Base-by-base conservation (phyloP, 2,113 vertebrate species). In the Periophthalmus modestus region DNA sequence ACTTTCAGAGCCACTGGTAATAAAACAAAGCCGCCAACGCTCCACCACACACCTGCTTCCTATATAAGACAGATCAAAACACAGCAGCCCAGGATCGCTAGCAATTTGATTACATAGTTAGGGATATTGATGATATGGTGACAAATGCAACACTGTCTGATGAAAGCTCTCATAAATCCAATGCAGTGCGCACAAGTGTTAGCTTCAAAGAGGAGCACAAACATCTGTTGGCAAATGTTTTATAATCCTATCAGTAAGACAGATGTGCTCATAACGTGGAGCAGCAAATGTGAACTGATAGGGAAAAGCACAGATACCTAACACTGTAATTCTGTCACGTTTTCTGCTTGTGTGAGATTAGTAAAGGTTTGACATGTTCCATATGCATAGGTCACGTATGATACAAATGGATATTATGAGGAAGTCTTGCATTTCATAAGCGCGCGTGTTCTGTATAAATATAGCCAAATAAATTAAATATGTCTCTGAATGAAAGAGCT, bases 201-300 rank as follows among this genome's bases (percentile, higher is more conserved):
- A 73, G 88, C 85, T 88, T 89, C 83, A 85, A 89, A 86, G 78
- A 77, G 72, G 77, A 72, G 75, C 59, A 75, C 72, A 77, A 87
- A 89, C 90, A 90, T 89, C 85, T 88, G 88, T 75, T 74, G 76
- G 79, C 68, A 73, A 85, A 85, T 77, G 81, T 81, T 88, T 87
- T 87, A 87, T 87, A 91, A 91, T 92, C 89, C 88, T 87, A 87
- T 91, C 87, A 90, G 82, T 82, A 83, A 88, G 83, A 88, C 88
- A 89, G 85, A 90, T 90, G 89, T 86, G 88, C 78, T 75, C 67
- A 39, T 67, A 80, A 85, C 75, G 63, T 75, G 36, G 80, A 39
- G 74, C 79, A 75, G 80, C 79, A 87, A 80, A 78, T 33, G 15
- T 61, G 54, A 82, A 70, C 84, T 80, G 79, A 82, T 71, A 71